Evolutionary conservation across 2,113 vertebrate genomes (phyloP), one percentile per base, ranked within the genome.

Genomic region (Callionymus lyra): DNA sequence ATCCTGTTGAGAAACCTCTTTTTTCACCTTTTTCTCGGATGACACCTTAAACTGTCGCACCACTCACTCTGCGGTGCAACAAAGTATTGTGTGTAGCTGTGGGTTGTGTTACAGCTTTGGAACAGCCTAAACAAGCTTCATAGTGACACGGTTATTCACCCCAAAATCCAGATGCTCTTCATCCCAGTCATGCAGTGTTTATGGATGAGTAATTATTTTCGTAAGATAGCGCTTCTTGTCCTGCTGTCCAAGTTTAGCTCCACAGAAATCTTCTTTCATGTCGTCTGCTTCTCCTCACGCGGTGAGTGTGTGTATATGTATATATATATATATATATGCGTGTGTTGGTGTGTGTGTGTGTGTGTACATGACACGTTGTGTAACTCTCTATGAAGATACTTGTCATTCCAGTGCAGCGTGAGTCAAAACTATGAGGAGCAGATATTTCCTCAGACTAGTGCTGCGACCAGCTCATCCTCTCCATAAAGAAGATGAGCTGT

Each of bases 71-170:
- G n/a, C n/a, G n/a, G n/a, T n/a, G n/a, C n/a, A n/a, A n/a, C n/a
- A n/a, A n/a, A n/a, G n/a, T n/a, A n/a, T n/a, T n/a, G n/a, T n/a
- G n/a, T n/a, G n/a, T n/a, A n/a, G n/a, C n/a, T n/a, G n/a, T n/a
- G n/a, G n/a, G n/a, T n/a, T n/a, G 21, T 27, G 21, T 27, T 27
- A 27, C 21, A 27, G 21, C 21, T 8, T 27, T 8, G 21, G 8
- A 4, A 27, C 11, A 47, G 50, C 38, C 31, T 50, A 66, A 70
- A 61, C 49, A 62, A 58, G 74, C 57, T 71, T 68, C 66, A 74
- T 63, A 72, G 68, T 68, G 53, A 68, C 64, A 56, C 40, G 63
- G 65, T 66, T 65, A 49, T 69, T 76, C 67, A 73, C 64, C 63
- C 65, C 61, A 62, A 57, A 27, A 57, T 72, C 65, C 65, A 74